Evolutionary conservation across 2,888 invertebrate genomes (phyloP).

Genomic region (Syrphus vitripennis): DNA sequence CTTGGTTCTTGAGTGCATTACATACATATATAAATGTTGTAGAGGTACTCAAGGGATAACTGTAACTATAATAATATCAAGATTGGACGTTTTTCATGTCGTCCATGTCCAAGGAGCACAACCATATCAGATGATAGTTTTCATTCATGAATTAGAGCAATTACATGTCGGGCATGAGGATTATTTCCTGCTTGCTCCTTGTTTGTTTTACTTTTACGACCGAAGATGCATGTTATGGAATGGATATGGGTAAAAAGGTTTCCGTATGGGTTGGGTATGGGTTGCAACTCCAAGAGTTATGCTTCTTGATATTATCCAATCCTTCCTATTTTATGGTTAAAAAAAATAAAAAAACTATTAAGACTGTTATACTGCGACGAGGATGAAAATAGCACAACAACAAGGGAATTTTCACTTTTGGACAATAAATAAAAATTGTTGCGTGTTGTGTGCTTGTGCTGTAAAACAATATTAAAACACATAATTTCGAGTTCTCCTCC

Average conservation of each 20-base stretch:
- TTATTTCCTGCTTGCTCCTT: conserved; percentile 52
- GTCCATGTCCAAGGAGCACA: conserved; percentile 44
- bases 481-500: conserved; percentile 62
- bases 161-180: conserved; percentile 64
- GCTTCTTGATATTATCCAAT: conserved; percentile 8
- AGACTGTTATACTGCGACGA: neutral
- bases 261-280: neutral
- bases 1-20: neutral
- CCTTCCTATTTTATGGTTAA: conserved; percentile 9
- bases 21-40: neutral
- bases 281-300: conserved; percentile 1
- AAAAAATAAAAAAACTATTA: conserved; percentile 34
- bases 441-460: conserved; percentile 62
- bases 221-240: conserved; percentile 10
- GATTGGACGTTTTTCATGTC: conserved; percentile 51
- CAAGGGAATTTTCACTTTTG: conserved; percentile 56
- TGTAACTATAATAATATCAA: conserved; percentile 47
- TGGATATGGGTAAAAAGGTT: neutral
- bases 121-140: conserved; percentile 57
- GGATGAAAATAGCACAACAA: neutral
- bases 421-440: conserved; percentile 66
- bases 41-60: neutral
- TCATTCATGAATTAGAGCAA: conserved; percentile 68
- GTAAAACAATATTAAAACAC: conserved; percentile 73
- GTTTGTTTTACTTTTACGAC: conserved; percentile 34